Conservation (phyloP, 2,797 vertebrate species). For the Fringilla coelebs region DNA sequence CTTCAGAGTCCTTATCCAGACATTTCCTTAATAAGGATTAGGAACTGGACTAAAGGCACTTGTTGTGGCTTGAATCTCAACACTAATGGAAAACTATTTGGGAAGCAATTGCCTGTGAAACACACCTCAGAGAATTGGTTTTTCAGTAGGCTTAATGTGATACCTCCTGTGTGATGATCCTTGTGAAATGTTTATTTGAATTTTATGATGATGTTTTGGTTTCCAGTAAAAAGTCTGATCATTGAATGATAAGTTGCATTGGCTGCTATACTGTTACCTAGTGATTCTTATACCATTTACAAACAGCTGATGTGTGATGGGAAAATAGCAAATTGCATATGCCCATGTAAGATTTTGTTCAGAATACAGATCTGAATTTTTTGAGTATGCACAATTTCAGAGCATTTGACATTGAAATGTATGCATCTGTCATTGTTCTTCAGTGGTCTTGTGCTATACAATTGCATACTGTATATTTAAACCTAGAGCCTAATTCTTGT, state of each 20-base stretch:
- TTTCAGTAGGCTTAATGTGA: background rate
- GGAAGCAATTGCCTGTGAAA: slow-evolving; percentile 4
- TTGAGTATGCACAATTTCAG: background rate
- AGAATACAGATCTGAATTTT: background rate
- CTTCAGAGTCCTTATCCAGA: background rate
- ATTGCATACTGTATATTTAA: background rate
- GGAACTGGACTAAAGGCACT: background rate
- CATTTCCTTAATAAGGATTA: background rate
- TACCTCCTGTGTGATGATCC: background rate
- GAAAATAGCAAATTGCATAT: background rate
- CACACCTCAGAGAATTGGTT: background rate
- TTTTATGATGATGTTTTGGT: background rate
- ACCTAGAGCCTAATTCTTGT: background rate
- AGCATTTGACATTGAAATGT: background rate
- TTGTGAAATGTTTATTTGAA: slow-evolving; percentile 16
- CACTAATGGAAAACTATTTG: slow-evolving; percentile 23
- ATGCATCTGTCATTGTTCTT: background rate
- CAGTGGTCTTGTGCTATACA: background rate
- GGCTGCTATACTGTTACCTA: background rate
- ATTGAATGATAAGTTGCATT: background rate
- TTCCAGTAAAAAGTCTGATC: slow-evolving; percentile 22
- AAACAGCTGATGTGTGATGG: background rate
- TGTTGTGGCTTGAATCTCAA: background rate
- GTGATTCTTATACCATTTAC: background rate
- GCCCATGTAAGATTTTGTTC: background rate